These are phyloP conservation scores for Cyprinodon diabolis DNA, from an alignment of 2,797 vertebrate species.

Conservation along the genomic window DNA sequence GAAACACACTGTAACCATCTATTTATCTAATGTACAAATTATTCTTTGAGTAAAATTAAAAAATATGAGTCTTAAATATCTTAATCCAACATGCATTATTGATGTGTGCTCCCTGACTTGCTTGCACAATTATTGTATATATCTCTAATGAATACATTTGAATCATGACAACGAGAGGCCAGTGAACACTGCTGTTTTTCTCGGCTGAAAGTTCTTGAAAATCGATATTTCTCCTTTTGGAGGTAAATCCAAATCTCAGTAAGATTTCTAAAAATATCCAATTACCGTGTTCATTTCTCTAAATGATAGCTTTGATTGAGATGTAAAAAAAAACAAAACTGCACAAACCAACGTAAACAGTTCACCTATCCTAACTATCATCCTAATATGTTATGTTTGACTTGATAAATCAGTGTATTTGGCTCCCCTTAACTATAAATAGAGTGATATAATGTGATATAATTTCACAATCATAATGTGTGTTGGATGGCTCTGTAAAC, in stretches of 20 bases:
- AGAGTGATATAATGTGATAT: neutral
- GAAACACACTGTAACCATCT: too few species aligned
- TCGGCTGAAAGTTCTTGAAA: neutral
- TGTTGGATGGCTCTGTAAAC: constrained; percentile 9
- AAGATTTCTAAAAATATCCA: neutral
- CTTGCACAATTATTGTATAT: neutral
- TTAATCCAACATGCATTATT: neutral
- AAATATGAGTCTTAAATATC: neutral
- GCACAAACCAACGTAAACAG: neutral
- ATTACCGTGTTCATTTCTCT: neutral
- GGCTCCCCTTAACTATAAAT: neutral
- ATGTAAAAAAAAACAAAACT: neutral
- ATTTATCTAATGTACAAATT: too few species aligned
- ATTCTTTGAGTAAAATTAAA: neutral
- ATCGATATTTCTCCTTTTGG: neutral
- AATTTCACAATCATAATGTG: neutral
- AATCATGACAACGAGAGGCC: neutral
- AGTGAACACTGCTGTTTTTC: neutral
- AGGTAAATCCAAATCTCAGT: neutral
- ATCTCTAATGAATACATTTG: neutral
- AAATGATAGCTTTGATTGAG: constrained; percentile 1
- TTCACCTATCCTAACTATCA: neutral
- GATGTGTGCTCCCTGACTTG: neutral
- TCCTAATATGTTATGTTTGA: neutral
- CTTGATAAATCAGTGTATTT: neutral